Base-by-base conservation (phyloP, 2,797 vertebrate genomes). In the Leptodactylus fallax region DNA sequence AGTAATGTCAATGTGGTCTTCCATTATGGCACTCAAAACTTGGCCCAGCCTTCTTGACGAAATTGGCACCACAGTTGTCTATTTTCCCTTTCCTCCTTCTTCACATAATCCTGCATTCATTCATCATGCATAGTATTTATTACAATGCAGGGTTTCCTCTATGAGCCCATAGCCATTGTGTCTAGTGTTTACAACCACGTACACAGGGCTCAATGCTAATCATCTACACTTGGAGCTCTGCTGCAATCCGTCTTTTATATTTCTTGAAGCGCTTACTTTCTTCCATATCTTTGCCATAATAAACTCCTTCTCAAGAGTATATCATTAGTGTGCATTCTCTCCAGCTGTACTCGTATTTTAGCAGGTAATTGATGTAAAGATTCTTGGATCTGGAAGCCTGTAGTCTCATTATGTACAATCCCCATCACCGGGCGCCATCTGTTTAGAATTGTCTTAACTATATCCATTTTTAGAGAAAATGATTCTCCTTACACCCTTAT, bases 281-380 rank as follows among this genome's bases (percentile, higher is more conserved):
- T 60, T 79, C 81, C 72, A 27, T 58, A 55, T 53, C 87, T 84
- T 63, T 67, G 63, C 81, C 81, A 49, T 88, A 87, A 87, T 84
- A 84, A 72, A 71, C 25, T 49, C 27, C 61, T 88, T 71, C 81
- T 79, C 72, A 60, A 78, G 80, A 87, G 74, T 69, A 45, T 71
- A 71, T 88, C 87, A 88, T 88, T 88, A 88, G 63, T 60, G 23
- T 45, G 76, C 19, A 12, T 49, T 76, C 81, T 65, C 49, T 83
- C 71, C 81, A 88, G 81, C 81, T 79, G 72, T 60, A 79, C 81
- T 84, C 45, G 21, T 84, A 84, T 84, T 84, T 88, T 49, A 79
- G 76, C 81, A 79, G 74, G 87, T 88, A 88, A 88, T 84, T 88
- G 81, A 88, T 88, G 87, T 88, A 63, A 79, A 81, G 77, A 88